Evolutionary conservation across 2,797 vertebrate species (phyloP).

Genomic region (Orestias chungarensis): DNA sequence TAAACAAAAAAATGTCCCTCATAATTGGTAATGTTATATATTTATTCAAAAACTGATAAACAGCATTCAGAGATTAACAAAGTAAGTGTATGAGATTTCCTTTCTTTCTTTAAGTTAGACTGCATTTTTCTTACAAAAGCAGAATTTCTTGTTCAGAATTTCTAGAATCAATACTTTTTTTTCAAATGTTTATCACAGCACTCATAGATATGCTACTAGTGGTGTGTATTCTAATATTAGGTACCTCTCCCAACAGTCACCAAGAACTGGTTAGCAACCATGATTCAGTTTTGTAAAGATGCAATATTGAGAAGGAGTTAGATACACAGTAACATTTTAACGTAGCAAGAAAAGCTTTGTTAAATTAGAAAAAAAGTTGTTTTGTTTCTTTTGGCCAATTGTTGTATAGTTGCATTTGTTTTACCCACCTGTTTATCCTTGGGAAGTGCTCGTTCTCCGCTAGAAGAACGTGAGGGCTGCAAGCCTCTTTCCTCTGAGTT

Average conservation of each 20-base stretch:
- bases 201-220: not conserved
- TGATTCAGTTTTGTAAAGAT: not conserved
- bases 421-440: conserved; percentile 84
- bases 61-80: not conserved
- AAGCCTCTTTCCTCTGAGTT: conserved; percentile 91
- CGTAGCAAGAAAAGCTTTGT: not conserved
- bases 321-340: not conserved
- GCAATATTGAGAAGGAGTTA: not conserved
- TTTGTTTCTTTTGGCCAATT: not conserved
- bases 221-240: not conserved
- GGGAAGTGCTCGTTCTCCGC: conserved; percentile 82
- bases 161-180: not conserved
- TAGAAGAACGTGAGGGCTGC: conserved; percentile 89
- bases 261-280: not conserved
- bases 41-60: not conserved
- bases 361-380: not conserved
- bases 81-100: not conserved
- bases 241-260: no score
- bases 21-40: no score
- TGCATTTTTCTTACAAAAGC: not conserved
- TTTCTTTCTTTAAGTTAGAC: not conserved
- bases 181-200: not conserved
- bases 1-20: not conserved
- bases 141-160: not conserved
- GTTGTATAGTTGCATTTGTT: not conserved